phyloP scores from a whole-genome alignment of 2,113 vertebrate genomes.

The Xerus inauris region DNA sequence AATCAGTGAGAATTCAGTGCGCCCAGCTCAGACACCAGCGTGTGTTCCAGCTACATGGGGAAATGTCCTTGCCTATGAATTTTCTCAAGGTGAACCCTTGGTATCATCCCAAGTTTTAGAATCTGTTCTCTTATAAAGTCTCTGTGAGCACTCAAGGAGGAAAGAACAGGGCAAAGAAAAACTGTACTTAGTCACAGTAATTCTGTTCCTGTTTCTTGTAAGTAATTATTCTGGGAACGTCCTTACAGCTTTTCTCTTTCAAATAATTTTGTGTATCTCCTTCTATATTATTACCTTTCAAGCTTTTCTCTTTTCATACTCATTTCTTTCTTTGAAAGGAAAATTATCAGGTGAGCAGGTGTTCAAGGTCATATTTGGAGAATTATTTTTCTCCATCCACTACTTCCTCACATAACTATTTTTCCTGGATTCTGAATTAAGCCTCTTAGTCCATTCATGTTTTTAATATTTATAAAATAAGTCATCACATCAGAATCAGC shows the following conservation, averaged over 20 bases:
- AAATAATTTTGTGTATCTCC: neutral
- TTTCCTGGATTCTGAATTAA: neutral
- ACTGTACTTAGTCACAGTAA: neutral
- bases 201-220: neutral
- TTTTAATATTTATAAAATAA: conserved; percentile 7
- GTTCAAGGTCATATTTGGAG: neutral
- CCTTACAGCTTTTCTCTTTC: neutral
- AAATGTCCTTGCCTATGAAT: neutral
- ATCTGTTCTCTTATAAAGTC: neutral
- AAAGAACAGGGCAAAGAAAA: neutral
- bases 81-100: neutral
- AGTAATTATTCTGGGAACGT: neutral
- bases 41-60: neutral
- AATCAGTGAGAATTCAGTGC: neutral
- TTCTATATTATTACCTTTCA: neutral
- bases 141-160: neutral
- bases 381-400: neutral
- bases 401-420: neutral
- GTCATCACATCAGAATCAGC: neutral
- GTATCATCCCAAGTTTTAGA: neutral
- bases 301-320: neutral
- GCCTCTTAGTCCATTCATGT: neutral
- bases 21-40: neutral
- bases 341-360: neutral
- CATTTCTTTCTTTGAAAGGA: neutral